These are phyloP conservation scores for Dicerorhinus sumatrensis DNA, from an alignment of 2,113 vertebrate species.

Conservation along the genomic window DNA sequence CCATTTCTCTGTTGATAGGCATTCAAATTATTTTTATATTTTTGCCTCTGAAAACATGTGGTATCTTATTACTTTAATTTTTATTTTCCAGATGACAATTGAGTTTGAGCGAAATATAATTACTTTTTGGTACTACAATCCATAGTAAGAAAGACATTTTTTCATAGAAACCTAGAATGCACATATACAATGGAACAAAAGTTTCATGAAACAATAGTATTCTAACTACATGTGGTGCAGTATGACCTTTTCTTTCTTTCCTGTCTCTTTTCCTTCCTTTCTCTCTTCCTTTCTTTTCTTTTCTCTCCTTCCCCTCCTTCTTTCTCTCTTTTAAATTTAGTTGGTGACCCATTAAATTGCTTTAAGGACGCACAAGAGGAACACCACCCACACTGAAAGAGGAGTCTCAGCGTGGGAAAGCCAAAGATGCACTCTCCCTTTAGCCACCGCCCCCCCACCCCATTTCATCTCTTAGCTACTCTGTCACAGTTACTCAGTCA, in stretches of 20 bases:
- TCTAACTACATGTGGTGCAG: neutral
- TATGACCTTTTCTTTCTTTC: neutral
- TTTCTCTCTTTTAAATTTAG: slow-evolving; percentile 19
- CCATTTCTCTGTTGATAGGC: neutral
- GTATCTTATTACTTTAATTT: slow-evolving; percentile 56
- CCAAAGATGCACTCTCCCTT: neutral
- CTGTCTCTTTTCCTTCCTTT: neutral
- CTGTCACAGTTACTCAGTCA: neutral
- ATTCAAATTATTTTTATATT: slow-evolving; percentile 5
- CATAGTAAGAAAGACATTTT: slow-evolving; percentile 42
- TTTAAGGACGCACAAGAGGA: slow-evolving; percentile 4
- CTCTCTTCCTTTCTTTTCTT: neutral
- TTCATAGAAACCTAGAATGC: neutral
- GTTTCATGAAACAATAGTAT: slow-evolving; percentile 32
- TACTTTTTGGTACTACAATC: neutral
- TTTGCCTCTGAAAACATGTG: slow-evolving; percentile 34
- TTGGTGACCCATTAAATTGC: slow-evolving; percentile 4
- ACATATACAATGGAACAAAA: slow-evolving; percentile 22
- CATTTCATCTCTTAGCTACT: neutral
- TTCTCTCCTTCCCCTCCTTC: neutral
- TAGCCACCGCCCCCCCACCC: neutral
- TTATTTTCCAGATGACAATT: slow-evolving; percentile 33
- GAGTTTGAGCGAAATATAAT: slow-evolving; percentile 50
- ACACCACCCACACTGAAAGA: neutral
- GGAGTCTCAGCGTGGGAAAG: neutral